Conservation (phyloP, 2,888 invertebrate genomes). For the Heteropelma amictum region DNA sequence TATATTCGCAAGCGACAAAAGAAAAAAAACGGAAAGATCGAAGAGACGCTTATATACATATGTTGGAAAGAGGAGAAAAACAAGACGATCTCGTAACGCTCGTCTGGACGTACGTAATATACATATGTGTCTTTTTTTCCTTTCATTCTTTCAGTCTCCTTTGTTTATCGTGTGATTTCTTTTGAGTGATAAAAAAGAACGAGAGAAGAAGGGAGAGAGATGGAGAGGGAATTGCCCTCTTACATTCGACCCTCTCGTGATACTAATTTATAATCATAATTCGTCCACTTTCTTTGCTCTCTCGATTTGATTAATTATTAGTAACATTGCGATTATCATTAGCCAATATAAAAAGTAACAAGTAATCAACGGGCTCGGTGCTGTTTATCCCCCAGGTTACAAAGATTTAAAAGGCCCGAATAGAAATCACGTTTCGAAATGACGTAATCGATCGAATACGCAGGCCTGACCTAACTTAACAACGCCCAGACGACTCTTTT, state of each 20-base stretch:
- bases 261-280: slow-evolving; percentile 28
- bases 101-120: slow-evolving; percentile 4
- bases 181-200: background rate
- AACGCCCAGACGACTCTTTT: slow-evolving; percentile 33
- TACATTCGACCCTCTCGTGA: slow-evolving; percentile 28
- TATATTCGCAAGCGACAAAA: background rate
- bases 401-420: no score
- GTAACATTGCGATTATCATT: slow-evolving; percentile 8
- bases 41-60: background rate
- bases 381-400: background rate
- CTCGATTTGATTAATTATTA: slow-evolving; percentile 8
- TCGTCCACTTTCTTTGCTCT: slow-evolving; percentile 18
- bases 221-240: background rate
- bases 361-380: background rate
- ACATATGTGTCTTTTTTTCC: no score
- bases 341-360: background rate
- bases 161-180: background rate
- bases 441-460: slow-evolving; percentile 67
- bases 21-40: slow-evolving; percentile 8
- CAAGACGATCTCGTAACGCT: slow-evolving; percentile 18
- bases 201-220: background rate
- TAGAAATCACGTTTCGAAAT: slow-evolving; percentile 34
- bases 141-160: background rate
- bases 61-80: slow-evolving; percentile 20
- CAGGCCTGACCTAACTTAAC: slow-evolving; percentile 67